phyloP scores from a whole-genome alignment of 1,140 invertebrate genomes.

The Drosophila azteca region DNA sequence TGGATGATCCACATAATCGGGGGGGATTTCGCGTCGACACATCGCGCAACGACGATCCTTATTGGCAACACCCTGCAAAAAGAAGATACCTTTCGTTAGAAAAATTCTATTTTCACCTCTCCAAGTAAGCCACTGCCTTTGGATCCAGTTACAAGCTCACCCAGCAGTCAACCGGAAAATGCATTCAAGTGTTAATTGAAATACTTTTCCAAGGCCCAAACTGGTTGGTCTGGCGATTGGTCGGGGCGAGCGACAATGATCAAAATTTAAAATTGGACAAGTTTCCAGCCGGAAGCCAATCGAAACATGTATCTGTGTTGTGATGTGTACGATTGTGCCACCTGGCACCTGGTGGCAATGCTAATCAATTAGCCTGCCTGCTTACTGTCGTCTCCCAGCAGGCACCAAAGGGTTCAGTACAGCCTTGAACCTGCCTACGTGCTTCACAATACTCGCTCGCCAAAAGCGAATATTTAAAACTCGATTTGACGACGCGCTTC shows the following conservation, averaged over 20 bases:
- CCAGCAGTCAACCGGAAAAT: slow-evolving; percentile 19
- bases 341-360: slow-evolving; percentile 6
- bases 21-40: slow-evolving; percentile 92
- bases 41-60: slow-evolving; percentile 93
- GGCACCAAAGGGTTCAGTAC: slow-evolving; percentile 39
- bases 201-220: slow-evolving; percentile 5
- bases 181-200: slow-evolving; percentile 21
- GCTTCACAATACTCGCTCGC: slow-evolving; percentile 30
- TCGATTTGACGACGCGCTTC: slow-evolving; percentile 29
- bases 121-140: neutral
- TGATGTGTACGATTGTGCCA: neutral
- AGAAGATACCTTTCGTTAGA: neutral
- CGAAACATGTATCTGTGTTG: slow-evolving; percentile 3
- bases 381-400: too few species aligned
- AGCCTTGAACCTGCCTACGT: slow-evolving; percentile 70
- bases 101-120: too few species aligned
- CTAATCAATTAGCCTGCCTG: too few species aligned
- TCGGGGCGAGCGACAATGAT: slow-evolving; percentile 4
- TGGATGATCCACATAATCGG: slow-evolving; percentile 93
- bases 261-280: slow-evolving; percentile 3
- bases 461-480: slow-evolving; percentile 28
- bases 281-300: slow-evolving; percentile 46
- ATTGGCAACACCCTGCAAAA: slow-evolving; percentile 90
- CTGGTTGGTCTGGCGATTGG: slow-evolving; percentile 4
- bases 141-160: slow-evolving; percentile 4